Conservation (phyloP, 2,888 invertebrate species). For the Allygus modestus region DNA sequence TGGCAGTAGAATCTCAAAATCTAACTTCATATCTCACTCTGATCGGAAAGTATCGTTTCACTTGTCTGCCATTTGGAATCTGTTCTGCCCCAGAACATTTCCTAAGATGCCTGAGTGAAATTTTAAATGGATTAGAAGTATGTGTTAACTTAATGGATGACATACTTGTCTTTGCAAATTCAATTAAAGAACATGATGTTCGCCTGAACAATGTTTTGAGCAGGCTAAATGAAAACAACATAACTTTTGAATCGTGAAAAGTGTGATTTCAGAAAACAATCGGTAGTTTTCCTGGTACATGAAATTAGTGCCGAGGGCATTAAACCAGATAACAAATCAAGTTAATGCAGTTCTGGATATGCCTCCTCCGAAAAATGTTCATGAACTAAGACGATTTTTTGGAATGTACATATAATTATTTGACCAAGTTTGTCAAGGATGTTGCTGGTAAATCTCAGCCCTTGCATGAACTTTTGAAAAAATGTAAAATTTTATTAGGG, state of each 20-base stretch:
- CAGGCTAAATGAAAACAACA: constrained; percentile 44
- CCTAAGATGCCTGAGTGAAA: constrained; percentile 36
- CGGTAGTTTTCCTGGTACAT: neutral
- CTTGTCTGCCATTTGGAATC: constrained; percentile 68
- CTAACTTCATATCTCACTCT: constrained; percentile 67
- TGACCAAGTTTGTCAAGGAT: constrained; percentile 62
- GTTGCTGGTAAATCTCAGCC: constrained; percentile 6
- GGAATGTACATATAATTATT: constrained; percentile 64
- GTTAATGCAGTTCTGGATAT: neutral
- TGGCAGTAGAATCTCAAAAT: constrained; percentile 63
- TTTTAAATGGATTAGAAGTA: constrained; percentile 57
- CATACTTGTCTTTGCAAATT: constrained; percentile 56
- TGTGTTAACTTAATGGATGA: constrained; percentile 63
- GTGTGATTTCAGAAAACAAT: constrained; percentile 13
- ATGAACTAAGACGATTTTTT: constrained; percentile 66
- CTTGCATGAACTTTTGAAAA: neutral
- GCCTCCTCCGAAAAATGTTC: constrained; percentile 67
- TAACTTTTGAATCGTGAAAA: constrained; percentile 47
- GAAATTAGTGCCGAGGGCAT: constrained; percentile 7
- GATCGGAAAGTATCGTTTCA: constrained; percentile 65
- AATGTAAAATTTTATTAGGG: constrained; percentile 34
- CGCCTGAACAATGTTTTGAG: constrained; percentile 48
- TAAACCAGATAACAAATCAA: neutral
- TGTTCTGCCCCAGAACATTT: constrained; percentile 64
- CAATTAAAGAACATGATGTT: constrained; percentile 63